A percentile compares a stretch with the other conserved stretches of the same genome.
Conservation (phyloP, 2,888 invertebrate genomes). For the Acanthosoma haemorrhoidale region DNA sequence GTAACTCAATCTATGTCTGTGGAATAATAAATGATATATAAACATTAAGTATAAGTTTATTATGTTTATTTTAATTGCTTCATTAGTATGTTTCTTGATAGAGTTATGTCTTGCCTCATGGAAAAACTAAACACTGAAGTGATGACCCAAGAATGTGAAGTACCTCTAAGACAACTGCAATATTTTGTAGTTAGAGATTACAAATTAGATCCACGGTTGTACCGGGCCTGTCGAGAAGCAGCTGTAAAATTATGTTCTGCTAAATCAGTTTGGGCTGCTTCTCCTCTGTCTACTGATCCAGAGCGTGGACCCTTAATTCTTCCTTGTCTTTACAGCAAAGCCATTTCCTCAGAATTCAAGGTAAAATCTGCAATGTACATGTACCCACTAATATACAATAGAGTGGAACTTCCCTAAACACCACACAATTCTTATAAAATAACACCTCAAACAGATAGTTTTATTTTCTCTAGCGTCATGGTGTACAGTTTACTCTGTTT, state of each 20-base stretch:
- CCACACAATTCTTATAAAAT: too few species aligned
- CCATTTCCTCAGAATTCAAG: conserved; percentile 40
- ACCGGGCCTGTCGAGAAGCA: conserved; percentile 80
- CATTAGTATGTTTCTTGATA: too few species aligned
- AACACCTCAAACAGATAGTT: too few species aligned
- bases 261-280: conserved; percentile 65
- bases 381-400: too few species aligned
- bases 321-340: conserved; percentile 78
- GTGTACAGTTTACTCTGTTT: too few species aligned
- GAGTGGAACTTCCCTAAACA: too few species aligned
- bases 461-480: too few species aligned
- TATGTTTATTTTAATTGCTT: neutral
- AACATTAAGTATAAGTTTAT: too few species aligned
- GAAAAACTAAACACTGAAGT: conserved; percentile 76
- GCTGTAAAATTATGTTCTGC: conserved; percentile 77
- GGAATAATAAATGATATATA: too few species aligned
- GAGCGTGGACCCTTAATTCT: conserved; percentile 78
- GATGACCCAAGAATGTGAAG: conserved; percentile 87
- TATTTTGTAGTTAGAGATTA: conserved; percentile 96
- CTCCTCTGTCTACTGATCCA: conserved; percentile 60
- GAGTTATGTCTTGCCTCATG: conserved; percentile 89
- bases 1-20: neutral
- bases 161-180: conserved; percentile 88
- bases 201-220: conserved; percentile 83
- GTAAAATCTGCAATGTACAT: neutral